Evolutionary conservation across 64 coral and sea anemone genomes (phyloP).

Genomic region (Anthopleura sola): DNA sequence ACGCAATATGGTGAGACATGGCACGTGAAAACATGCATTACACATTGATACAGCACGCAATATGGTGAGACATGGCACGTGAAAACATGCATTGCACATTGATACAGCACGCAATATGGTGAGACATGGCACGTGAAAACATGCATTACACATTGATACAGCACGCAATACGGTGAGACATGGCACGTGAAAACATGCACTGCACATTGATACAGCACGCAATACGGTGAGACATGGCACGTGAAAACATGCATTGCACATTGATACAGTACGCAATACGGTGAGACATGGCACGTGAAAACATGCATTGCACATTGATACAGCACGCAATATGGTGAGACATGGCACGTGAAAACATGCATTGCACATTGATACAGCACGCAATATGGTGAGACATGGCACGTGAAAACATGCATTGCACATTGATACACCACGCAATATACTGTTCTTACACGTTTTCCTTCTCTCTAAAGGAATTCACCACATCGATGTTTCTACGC

Average conservation of each 20-base stretch:
- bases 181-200: background rate
- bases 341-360: background rate
- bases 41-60: background rate
- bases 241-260: background rate
- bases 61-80: slow-evolving; percentile 47
- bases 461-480: slow-evolving; percentile 55
- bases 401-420: background rate
- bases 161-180: slow-evolving; percentile 57
- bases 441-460: background rate
- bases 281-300: slow-evolving; percentile 13
- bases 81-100: background rate
- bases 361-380: too few species aligned
- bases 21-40: background rate
- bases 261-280: slow-evolving; percentile 35
- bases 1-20: slow-evolving; percentile 58
- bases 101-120: slow-evolving; percentile 55
- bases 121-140: background rate
- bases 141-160: background rate
- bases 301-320: background rate
- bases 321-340: slow-evolving; percentile 59
- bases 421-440: too few species aligned
- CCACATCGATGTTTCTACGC: slow-evolving; percentile 85
- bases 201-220: too few species aligned
- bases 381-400: slow-evolving; percentile 58
- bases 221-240: slow-evolving; percentile 58